Conservation (phyloP, 2,113 vertebrate genomes). For the Microtus pennsylvanicus region DNA sequence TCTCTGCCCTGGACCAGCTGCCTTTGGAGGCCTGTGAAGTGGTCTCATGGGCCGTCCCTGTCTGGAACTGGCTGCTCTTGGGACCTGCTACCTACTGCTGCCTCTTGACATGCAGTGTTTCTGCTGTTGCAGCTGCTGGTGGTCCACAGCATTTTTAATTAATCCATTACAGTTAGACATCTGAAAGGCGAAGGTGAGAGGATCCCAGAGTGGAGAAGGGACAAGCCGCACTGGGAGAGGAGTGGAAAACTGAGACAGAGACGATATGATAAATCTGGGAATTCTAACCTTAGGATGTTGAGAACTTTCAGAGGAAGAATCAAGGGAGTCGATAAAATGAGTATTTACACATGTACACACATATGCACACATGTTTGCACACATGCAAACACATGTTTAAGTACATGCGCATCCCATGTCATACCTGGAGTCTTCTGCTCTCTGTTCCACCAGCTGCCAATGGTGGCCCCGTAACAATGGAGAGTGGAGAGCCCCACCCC, state of each 20-base stretch:
- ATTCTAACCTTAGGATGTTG: background rate
- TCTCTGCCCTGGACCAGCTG: no score
- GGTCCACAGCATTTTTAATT: no score
- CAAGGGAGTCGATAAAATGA: background rate
- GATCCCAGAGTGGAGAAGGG: background rate
- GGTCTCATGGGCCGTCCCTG: fast-evolving
- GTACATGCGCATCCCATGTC: no score
- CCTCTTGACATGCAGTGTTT: no score
- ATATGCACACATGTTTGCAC: background rate
- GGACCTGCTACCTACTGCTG: no score
- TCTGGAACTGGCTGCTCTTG: no score
- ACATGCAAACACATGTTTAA: background rate
- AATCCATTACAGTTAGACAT: background rate
- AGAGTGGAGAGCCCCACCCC: background rate
- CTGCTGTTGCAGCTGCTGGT: no score
- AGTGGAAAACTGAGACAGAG: background rate
- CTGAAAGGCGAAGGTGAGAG: background rate
- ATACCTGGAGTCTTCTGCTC: background rate
- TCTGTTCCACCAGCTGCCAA: background rate
- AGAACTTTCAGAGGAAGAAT: background rate
- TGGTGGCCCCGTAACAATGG: fast-evolving
- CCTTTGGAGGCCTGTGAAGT: no score
- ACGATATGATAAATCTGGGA: background rate
- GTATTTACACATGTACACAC: background rate
- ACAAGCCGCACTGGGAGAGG: background rate